A percentile compares a stretch with the other conserved stretches of the same genome.
Evolutionary conservation across 1,140 invertebrate species (phyloP).

Genomic region (Pseudomyrmex concolor): DNA sequence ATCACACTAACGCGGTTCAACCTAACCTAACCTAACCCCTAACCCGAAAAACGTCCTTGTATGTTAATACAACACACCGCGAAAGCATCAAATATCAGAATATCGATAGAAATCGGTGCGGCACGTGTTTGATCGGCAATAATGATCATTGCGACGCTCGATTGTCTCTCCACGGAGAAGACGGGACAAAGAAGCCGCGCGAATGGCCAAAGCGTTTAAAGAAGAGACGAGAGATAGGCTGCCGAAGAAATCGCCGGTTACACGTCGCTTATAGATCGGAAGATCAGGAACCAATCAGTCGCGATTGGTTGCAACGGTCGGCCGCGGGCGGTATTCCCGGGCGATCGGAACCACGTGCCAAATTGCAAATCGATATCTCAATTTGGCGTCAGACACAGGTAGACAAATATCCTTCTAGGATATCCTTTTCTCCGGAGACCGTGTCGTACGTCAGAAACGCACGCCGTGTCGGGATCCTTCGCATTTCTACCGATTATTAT

Average conservation of each 20-base stretch:
- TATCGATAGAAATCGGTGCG: no score
- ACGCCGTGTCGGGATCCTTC: not conserved
- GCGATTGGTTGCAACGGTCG: constrained; percentile 60
- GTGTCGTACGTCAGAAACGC: not conserved
- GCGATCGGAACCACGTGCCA: constrained; percentile 67
- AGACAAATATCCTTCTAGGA: constrained; percentile 62
- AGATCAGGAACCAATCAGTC: constrained; percentile 66
- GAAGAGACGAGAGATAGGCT: not conserved
- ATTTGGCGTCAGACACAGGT: constrained; percentile 72
- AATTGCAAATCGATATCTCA: constrained; percentile 75
- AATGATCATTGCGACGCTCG: not conserved
- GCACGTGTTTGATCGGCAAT: not conserved
- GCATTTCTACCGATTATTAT: constrained; percentile 14
- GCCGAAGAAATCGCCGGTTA: constrained; percentile 19
- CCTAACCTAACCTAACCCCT: no score
- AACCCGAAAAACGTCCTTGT: no score
- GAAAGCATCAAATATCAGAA: no score
- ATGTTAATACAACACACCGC: no score
- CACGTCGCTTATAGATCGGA: constrained; percentile 33
- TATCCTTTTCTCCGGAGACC: constrained; percentile 38
- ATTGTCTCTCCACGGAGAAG: not conserved
- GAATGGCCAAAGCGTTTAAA: not conserved
- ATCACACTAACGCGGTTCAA: no score
- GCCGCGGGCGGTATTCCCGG: constrained; percentile 41
- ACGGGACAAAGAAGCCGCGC: not conserved